A percentile compares a stretch with the other conserved stretches of the same genome.
These are phyloP conservation scores for Sakesphorus luctuosus DNA, from an alignment of 2,113 vertebrate species.

Conservation along the genomic window DNA sequence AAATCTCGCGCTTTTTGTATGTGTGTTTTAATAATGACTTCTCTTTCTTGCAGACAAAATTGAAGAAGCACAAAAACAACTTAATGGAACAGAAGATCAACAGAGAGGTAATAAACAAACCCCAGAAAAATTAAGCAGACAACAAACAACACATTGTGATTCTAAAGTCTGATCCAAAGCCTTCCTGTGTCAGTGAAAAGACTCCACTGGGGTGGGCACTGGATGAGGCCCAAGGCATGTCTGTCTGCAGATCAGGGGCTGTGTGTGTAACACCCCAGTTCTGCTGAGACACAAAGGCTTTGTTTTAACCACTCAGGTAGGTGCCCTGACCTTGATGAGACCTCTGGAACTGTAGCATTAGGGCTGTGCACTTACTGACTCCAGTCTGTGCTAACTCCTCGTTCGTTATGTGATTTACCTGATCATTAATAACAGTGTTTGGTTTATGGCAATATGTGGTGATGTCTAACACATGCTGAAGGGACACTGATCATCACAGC, in stretches of 20 bases:
- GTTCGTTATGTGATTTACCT: not conserved
- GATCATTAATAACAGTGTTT: not conserved
- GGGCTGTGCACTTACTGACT: not conserved
- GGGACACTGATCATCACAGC: not conserved
- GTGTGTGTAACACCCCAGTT: not conserved
- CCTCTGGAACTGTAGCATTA: not conserved
- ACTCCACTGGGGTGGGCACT: not conserved
- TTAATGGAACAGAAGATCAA: constrained; percentile 88
- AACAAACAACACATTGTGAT: not conserved
- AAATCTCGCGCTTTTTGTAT: not conserved
- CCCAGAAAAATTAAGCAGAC: not conserved
- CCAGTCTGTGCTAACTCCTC: not conserved
- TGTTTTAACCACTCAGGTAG: not conserved
- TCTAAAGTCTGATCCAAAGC: not conserved
- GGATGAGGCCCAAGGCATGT: not conserved
- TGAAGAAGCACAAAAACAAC: constrained; percentile 98
- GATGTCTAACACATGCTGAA: not conserved
- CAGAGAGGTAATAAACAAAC: constrained; percentile 86
- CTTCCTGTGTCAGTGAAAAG: not conserved
- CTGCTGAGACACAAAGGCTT: not conserved
- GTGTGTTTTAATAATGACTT: constrained; percentile 19
- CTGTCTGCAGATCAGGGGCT: not conserved
- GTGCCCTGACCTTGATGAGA: not conserved
- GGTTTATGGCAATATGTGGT: not conserved
- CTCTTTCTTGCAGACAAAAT: constrained; percentile 91